Base-by-base conservation (phyloP, 2,797 vertebrate genomes). In the Calcarius lapponicus region DNA sequence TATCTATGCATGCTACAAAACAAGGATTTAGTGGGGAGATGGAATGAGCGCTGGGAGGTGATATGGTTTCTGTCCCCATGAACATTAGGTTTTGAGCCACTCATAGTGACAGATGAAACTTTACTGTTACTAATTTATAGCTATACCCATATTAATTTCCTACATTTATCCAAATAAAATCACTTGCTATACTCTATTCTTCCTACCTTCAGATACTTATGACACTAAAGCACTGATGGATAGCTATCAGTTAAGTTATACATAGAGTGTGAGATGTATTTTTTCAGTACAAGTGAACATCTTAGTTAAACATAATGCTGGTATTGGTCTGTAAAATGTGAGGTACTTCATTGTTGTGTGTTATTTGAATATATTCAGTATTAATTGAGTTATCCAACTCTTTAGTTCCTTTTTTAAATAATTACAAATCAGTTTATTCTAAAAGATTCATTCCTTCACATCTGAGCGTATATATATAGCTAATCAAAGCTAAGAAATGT, bases 341-440 rank as follows among this genome's bases (percentile, higher is more conserved):
- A 71, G 43, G 42, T 57, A 83, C 70, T 90, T 80, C 71, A 40
- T 43, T 93, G 32, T 11, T 83, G 24, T 31, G 7, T 84, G 13
- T 67, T 88, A 43, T 61, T 91, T 86, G 28, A 86, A 80, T 87
- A 61, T 53, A 50, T 92, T 86, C 29, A 80, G 11, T 81, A 61
- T 75, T 83, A 88, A 67, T 57, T 67, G 29, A 84, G 54, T 84
- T 86, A 40, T 24, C 61, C 32, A 80, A 18, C 0, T 0, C 45
- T 89, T 1, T 1, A 61, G 51, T n/a, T 78, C 38, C 19, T 91
- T 74, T 50, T 21, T 85, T 12, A 69, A 81, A 36, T 93, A 66
- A 72, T 92, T 93, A 29, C 53, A 91, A 53, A 38, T 3, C 21
- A 47, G 34, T 61, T 92, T 71, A 80, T 83, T 67, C 38, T 83